These are phyloP conservation scores for Cyanistes caeruleus DNA, from an alignment of 2,113 vertebrate species.

Conservation along the genomic window DNA sequence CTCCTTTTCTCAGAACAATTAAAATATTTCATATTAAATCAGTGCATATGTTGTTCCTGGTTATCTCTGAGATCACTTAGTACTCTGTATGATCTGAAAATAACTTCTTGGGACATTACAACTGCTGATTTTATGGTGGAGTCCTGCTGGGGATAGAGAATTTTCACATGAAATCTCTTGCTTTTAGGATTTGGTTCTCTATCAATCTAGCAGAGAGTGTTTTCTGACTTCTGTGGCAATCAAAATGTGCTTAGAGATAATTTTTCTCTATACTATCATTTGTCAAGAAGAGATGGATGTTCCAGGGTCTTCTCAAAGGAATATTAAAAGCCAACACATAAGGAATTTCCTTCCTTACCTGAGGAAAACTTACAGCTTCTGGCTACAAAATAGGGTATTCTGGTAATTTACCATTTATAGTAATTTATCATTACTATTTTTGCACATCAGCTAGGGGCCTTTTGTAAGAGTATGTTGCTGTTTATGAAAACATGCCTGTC, in stretches of 20 bases:
- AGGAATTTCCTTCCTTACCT: background rate
- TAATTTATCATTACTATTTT: background rate
- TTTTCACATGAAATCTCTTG: background rate
- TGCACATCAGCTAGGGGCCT: background rate
- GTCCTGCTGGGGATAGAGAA: background rate
- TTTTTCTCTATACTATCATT: background rate
- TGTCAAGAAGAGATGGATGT: background rate
- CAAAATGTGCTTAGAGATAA: background rate
- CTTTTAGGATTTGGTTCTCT: background rate
- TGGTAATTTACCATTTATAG: too few species aligned
- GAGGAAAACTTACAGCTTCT: background rate
- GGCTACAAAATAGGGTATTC: background rate
- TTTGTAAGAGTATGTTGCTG: background rate
- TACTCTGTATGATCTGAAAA: background rate
- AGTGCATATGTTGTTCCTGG: background rate
- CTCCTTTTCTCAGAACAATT: conserved; percentile 33
- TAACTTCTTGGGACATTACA: background rate
- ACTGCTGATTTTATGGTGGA: background rate
- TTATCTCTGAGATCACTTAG: background rate
- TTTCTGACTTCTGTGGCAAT: background rate
- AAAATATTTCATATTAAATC: conserved; percentile 6
- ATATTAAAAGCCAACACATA: background rate
- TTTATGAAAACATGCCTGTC: conserved; percentile 11
- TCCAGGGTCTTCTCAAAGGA: background rate
- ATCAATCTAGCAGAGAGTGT: background rate